Evolutionary conservation across 1,140 invertebrate genomes (phyloP).

Genomic region (Hycleus cichorii): DNA sequence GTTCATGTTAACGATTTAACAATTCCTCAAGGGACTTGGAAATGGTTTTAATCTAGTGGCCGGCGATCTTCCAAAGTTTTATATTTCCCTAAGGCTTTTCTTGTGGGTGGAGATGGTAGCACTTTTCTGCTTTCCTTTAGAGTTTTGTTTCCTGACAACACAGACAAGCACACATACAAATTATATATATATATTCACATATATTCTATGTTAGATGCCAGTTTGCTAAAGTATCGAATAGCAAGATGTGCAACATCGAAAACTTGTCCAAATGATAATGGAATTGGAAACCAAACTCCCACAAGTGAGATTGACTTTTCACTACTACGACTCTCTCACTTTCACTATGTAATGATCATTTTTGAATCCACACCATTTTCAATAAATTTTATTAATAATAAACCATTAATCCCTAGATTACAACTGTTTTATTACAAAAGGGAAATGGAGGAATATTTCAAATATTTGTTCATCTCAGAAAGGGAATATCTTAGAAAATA

Average conservation of each 20-base stretch:
- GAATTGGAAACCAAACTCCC: neutral
- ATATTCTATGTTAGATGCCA: neutral
- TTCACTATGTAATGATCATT: no score
- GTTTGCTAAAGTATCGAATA: constrained; percentile 7
- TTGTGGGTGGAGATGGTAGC: constrained; percentile 13
- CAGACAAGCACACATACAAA: no score
- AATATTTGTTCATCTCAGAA: no score
- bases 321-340: no score
- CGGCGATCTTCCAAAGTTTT: constrained; percentile 22
- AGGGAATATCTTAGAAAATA: no score
- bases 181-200: neutral
- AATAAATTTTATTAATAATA: no score
- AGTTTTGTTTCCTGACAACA: constrained; percentile 1
- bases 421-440: no score
- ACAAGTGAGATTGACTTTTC: no score
- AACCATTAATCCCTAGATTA: no score
- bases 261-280: constrained; percentile 7
- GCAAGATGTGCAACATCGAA: constrained; percentile 7
- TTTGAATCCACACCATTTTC: no score
- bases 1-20: constrained; percentile 23
- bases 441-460: no score
- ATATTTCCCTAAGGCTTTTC: constrained; percentile 19
- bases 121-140: constrained; percentile 1
- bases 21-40: constrained; percentile 18
- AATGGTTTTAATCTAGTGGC: constrained; percentile 22